phyloP scores from a whole-genome alignment of 2,888 invertebrate genomes.

The Polydrusus cervinus region DNA sequence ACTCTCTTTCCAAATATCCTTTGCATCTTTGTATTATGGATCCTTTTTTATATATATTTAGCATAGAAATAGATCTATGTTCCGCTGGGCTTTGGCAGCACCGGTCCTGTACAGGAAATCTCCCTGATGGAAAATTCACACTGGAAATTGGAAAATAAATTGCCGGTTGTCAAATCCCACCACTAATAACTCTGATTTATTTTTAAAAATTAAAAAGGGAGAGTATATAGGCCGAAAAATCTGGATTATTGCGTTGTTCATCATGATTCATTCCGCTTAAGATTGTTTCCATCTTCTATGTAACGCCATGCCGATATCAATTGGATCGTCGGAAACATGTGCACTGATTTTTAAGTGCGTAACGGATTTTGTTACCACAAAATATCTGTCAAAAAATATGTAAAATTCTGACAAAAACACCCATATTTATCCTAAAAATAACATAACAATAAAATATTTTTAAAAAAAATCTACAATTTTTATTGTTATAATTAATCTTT shows the following conservation, averaged over 20 bases:
- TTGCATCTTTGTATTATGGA: too few species aligned
- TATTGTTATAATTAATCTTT: too few species aligned
- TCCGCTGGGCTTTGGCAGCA: background rate
- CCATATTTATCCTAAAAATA: too few species aligned
- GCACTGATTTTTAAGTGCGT: too few species aligned
- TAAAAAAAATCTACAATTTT: too few species aligned
- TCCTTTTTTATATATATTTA: too few species aligned
- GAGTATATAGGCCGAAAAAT: background rate
- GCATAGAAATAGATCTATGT: background rate
- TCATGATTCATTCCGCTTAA: background rate
- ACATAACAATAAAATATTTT: too few species aligned
- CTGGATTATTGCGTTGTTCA: background rate
- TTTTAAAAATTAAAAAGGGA: constrained; percentile 25
- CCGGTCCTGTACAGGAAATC: background rate
- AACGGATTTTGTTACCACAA: too few species aligned
- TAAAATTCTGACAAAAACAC: too few species aligned
- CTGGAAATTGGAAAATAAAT: constrained; percentile 41
- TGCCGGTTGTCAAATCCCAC: constrained; percentile 33
- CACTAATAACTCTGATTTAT: constrained; percentile 38
- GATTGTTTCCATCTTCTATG: background rate
- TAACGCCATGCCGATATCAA: background rate
- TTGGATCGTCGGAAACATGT: background rate
- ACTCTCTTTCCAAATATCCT: too few species aligned
- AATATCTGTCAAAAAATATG: too few species aligned
- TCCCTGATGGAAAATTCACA: constrained; percentile 31